Evolutionary conservation across 2,113 vertebrate species (phyloP).

Genomic region (Australoheros scitulus): DNA sequence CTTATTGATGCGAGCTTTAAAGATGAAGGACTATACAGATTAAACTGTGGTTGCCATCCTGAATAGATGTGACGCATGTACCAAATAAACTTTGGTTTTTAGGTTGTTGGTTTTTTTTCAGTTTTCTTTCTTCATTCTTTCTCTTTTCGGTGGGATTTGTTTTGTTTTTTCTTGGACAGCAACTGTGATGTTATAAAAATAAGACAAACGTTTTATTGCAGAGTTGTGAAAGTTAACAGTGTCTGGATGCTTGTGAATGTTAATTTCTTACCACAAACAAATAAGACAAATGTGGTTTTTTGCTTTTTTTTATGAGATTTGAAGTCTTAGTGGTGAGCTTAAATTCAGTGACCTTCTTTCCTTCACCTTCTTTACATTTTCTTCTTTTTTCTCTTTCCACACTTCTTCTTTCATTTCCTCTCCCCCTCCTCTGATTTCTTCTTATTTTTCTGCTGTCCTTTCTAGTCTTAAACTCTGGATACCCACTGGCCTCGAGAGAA

Average conservation of each 20-base stretch:
- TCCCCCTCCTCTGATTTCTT: conserved; percentile 25
- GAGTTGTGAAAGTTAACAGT: conserved; percentile 71
- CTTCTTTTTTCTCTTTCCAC: conserved; percentile 25
- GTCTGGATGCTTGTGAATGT: conserved; percentile 64
- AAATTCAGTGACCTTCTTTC: conserved; percentile 22
- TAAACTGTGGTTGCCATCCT: conserved; percentile 61
- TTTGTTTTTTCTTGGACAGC: conserved; percentile 51
- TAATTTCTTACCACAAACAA: conserved; percentile 65
- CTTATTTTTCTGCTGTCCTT: conserved; percentile 21
- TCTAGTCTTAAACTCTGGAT: conserved; percentile 42
- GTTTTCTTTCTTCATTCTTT: conserved; percentile 11
- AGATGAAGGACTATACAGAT: conserved; percentile 49
- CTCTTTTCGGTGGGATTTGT: conserved; percentile 19
- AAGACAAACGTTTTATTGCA: conserved; percentile 69
- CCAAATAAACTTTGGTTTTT: conserved; percentile 64
- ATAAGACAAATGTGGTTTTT: conserved; percentile 49
- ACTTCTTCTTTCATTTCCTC: conserved; percentile 34
- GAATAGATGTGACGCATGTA: conserved; percentile 48
- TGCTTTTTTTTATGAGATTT: conserved; percentile 42
- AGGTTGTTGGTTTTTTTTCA: not conserved
- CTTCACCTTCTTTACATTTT: conserved; percentile 15
- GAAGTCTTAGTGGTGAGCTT: conserved; percentile 31
- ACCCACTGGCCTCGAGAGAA: conserved; percentile 44
- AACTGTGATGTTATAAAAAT: conserved; percentile 61
- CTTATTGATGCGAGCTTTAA: conserved; percentile 54